Evolutionary conservation across 2,797 vertebrate species (phyloP).

Genomic region (Spheniscus humboldti): DNA sequence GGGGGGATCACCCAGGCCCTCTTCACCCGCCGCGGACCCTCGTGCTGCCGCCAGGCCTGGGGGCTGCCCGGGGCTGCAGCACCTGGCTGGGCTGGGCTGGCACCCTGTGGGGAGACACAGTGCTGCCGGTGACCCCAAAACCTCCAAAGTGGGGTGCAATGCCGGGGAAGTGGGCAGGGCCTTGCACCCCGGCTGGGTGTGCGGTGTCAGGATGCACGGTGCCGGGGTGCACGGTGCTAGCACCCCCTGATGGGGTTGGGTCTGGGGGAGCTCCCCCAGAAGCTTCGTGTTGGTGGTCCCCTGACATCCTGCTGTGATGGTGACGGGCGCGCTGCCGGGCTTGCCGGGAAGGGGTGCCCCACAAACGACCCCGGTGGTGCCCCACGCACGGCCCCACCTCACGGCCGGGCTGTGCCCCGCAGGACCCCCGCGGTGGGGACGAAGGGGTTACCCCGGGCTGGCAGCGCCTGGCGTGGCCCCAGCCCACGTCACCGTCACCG

Average conservation of each 20-base stretch:
- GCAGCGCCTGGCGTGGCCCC: not conserved
- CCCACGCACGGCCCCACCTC: too few relatives aligned
- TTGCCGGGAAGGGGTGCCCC: not conserved
- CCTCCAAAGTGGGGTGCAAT: rapidly evolving
- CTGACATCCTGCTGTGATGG: not conserved
- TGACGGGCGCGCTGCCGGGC: rapidly evolving
- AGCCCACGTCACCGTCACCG: rapidly evolving
- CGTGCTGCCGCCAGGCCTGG: conserved; percentile 70
- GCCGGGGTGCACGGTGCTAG: too few relatives aligned
- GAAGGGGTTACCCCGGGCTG: not conserved
- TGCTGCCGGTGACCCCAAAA: not conserved
- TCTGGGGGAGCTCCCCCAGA: rapidly evolving
- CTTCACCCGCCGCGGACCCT: conserved; percentile 75
- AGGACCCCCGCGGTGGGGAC: rapidly evolving
- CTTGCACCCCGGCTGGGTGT: not conserved
- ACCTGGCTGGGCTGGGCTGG: not conserved
- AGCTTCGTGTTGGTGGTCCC: rapidly evolving
- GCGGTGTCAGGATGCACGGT: too few relatives aligned
- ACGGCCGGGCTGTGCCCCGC: not conserved
- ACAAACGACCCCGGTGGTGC: rapidly evolving
- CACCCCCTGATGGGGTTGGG: not conserved
- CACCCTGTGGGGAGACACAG: conserved; percentile 37
- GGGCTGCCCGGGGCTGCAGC: not conserved
- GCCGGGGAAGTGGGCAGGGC: not conserved
- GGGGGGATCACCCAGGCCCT: conserved; percentile 98